Evolutionary conservation across 2,797 vertebrate species (phyloP).

Genomic region (Erpetoichthys calabaricus): DNA sequence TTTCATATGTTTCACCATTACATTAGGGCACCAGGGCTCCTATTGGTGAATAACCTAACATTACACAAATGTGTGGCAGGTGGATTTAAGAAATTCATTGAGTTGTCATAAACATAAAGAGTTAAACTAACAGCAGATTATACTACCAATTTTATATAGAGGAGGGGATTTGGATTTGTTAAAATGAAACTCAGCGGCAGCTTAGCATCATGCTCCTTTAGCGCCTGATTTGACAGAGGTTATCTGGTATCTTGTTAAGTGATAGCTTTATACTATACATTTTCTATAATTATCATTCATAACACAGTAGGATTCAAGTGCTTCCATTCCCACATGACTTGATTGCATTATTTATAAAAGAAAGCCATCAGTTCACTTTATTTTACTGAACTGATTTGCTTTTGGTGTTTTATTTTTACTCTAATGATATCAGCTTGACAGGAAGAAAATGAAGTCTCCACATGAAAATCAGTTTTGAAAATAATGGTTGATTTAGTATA

Average conservation of each 20-base stretch:
- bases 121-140: too few relatives aligned
- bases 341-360: conserved; percentile 41
- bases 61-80: too few relatives aligned
- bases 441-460: neutral
- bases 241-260: conserved; percentile 9
- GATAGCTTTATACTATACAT: conserved; percentile 27
- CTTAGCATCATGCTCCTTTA: neutral
- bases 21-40: too few relatives aligned
- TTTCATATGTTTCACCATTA: too few relatives aligned
- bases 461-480: neutral
- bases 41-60: too few relatives aligned
- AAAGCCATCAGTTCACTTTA: conserved; percentile 24
- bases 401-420: conserved; percentile 23
- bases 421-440: neutral
- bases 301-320: conserved; percentile 30
- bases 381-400: conserved; percentile 36
- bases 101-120: too few relatives aligned
- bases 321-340: conserved; percentile 22
- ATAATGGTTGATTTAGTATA: too few relatives aligned
- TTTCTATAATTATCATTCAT: conserved; percentile 34
- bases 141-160: too few relatives aligned
- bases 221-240: neutral
- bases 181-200: too few relatives aligned
- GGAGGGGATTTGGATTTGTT: too few relatives aligned
- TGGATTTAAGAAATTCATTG: too few relatives aligned